Evolutionary conservation across 2,888 invertebrate genomes (phyloP).

Genomic region (Aquatica leii): DNA sequence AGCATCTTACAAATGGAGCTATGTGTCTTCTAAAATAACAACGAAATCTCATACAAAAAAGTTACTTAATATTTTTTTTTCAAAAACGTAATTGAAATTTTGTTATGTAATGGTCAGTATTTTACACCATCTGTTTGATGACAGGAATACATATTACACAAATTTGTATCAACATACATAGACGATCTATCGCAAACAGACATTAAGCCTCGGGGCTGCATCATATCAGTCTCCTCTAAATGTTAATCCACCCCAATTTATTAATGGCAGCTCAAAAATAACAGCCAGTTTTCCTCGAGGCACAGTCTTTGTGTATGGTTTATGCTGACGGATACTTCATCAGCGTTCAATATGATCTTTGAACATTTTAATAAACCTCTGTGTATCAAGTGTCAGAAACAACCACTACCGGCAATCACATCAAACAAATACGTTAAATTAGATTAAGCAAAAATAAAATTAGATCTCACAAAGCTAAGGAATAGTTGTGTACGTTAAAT

Average conservation of each 20-base stretch:
- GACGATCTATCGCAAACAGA: conserved; percentile 52
- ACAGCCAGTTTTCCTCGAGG: conserved; percentile 53
- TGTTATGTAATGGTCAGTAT: conserved; percentile 1
- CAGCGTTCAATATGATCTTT: conserved; percentile 55
- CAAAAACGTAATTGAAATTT: background rate
- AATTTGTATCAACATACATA: conserved; percentile 31
- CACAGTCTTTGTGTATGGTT: conserved; percentile 55
- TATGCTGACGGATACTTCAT: conserved; percentile 52
- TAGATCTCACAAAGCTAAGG: conserved; percentile 18
- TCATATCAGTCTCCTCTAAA: conserved; percentile 55
- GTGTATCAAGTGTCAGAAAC: conserved; percentile 45
- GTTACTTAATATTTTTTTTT: no score
- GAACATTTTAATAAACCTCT: conserved; percentile 58
- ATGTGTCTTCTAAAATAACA: conserved; percentile 55
- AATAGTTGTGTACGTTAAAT: conserved; percentile 10
- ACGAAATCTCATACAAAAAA: conserved; percentile 36
- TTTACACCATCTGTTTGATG: conserved; percentile 16
- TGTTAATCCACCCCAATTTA: conserved; percentile 58
- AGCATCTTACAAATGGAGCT: conserved; percentile 57
- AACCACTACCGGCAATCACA: conserved; percentile 42
- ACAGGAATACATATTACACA: conserved; percentile 23
- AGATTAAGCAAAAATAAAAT: conserved; percentile 25
- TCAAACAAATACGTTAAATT: conserved; percentile 41
- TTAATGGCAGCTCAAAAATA: conserved; percentile 61
- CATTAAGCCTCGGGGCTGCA: conserved; percentile 48